Conservation (phyloP, 2,113 vertebrate genomes). For the Bombycilla garrulus region DNA sequence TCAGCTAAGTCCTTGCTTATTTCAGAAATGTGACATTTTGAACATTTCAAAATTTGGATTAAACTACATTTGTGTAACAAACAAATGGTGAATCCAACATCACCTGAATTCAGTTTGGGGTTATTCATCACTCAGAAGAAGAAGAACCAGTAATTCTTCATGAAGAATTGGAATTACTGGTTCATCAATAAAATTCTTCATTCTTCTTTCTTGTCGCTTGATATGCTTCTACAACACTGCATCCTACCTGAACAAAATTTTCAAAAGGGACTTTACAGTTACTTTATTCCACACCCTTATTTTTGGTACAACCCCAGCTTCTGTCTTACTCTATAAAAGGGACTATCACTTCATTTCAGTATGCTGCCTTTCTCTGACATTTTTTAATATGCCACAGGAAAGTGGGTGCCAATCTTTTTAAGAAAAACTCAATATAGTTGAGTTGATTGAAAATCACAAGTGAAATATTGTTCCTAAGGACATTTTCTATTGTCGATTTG, state of each 20-base stretch:
- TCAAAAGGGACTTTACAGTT: background rate
- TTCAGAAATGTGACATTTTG: background rate
- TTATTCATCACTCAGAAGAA: background rate
- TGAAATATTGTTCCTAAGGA: background rate
- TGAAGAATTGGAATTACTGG: background rate
- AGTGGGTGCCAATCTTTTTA: background rate
- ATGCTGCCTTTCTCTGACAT: background rate
- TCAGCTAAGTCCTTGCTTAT: background rate
- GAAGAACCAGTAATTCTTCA: background rate
- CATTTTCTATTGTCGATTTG: background rate
- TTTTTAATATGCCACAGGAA: background rate
- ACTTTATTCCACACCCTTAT: background rate
- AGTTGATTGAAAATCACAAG: background rate
- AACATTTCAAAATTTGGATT: background rate
- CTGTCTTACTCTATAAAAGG: background rate
- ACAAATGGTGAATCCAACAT: background rate
- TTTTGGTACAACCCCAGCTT: slow-evolving; percentile 9
- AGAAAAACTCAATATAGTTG: background rate
- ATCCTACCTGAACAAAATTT: background rate
- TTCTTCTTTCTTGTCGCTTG: background rate
- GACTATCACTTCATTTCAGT: slow-evolving; percentile 16
- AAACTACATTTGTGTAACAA: rapidly evolving
- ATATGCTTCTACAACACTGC: background rate
- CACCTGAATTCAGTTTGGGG: background rate
- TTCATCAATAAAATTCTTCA: background rate